Conservation (phyloP, 1,140 invertebrate genomes). For the Sycophila sp. region DNA sequence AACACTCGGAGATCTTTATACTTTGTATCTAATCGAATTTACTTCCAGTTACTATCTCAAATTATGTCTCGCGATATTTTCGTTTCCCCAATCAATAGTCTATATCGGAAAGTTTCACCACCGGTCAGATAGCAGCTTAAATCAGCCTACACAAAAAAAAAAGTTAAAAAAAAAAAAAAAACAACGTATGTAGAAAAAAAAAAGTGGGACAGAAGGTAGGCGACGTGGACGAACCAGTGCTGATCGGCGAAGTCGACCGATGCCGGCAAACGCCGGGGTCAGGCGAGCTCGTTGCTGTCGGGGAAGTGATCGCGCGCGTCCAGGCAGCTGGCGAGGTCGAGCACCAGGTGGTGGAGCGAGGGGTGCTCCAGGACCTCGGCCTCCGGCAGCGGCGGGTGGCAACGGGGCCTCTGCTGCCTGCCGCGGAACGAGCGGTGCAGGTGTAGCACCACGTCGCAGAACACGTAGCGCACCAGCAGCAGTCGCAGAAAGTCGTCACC, state of each 20-base stretch:
- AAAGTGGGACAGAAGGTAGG: neutral
- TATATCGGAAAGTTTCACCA: too few relatives aligned
- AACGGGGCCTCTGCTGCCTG: constrained; percentile 84
- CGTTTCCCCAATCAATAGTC: too few relatives aligned
- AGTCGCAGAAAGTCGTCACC: constrained; percentile 93
- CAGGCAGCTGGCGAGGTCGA: constrained; percentile 84
- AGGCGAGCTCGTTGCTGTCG: constrained; percentile 77
- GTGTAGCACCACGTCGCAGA: constrained; percentile 89
- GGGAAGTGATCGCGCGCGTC: constrained; percentile 83
- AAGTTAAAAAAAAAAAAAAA: too few relatives aligned
- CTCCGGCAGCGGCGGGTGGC: constrained; percentile 87
- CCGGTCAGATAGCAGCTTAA: too few relatives aligned
- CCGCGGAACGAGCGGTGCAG: constrained; percentile 85
- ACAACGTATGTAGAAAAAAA: too few relatives aligned
- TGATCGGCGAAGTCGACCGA: constrained; percentile 41
- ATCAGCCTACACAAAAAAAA: too few relatives aligned
- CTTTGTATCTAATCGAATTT: too few relatives aligned
- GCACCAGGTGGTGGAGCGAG: constrained; percentile 80
- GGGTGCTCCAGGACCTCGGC: constrained; percentile 90
- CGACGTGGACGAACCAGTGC: constrained; percentile 24
- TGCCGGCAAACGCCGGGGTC: constrained; percentile 69
- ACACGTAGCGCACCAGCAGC: constrained; percentile 88
- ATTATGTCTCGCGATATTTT: too few relatives aligned
- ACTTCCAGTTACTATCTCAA: too few relatives aligned
- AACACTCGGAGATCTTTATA: too few relatives aligned